Conservation (phyloP, 2,113 vertebrate species). For the Pheucticus melanocephalus region DNA sequence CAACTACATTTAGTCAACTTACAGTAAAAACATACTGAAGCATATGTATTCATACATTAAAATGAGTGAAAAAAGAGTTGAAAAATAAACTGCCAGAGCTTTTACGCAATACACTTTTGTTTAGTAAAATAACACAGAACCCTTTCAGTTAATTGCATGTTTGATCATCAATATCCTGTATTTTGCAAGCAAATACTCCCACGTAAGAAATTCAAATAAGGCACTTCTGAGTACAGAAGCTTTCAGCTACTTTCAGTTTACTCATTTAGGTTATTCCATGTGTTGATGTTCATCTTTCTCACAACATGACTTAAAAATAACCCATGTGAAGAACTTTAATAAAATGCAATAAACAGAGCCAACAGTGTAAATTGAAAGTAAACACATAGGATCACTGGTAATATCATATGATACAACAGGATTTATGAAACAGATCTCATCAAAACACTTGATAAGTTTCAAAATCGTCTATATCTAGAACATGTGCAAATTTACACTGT, state of each 20-base stretch:
- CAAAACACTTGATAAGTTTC: background rate
- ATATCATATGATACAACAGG: background rate
- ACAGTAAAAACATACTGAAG: background rate
- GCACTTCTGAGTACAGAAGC: background rate
- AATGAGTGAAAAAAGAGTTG: background rate
- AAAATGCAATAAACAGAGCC: background rate
- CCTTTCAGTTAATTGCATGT: background rate
- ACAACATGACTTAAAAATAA: constrained; percentile 5
- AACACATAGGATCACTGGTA: background rate
- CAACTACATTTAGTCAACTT: background rate
- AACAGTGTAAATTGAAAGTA: constrained; percentile 6
- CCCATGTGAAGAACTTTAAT: background rate
- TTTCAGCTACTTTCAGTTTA: constrained; percentile 28
- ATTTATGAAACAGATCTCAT: background rate
- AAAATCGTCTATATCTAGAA: background rate
- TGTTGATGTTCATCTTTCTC: background rate
- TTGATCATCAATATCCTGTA: constrained; percentile 45
- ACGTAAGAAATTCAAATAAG: constrained; percentile 8
- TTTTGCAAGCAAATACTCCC: constrained; percentile 41
- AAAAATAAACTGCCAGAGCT: background rate
- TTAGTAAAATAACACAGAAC: background rate
- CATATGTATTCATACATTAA: background rate
- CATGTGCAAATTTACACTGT: background rate
- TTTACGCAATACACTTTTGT: background rate
- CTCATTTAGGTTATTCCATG: background rate